phyloP scores from a whole-genome alignment of 2,113 vertebrate genomes.

The Oncorhynchus gorbuscha region DNA sequence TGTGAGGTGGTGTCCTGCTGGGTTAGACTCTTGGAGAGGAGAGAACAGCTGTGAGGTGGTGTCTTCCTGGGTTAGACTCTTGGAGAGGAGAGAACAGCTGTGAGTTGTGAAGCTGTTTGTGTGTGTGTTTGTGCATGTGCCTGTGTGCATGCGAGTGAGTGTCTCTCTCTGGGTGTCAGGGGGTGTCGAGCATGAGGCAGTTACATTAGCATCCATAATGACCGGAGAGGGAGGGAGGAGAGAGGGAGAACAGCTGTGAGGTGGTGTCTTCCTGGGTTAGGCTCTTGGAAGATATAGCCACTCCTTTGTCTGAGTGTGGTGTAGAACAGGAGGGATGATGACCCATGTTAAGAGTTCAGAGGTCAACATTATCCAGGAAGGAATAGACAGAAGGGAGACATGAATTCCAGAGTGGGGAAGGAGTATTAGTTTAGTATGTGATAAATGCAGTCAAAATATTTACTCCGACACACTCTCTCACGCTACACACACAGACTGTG shows the following conservation, averaged over 20 bases:
- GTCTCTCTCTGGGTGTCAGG: neutral
- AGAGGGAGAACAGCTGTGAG: no score
- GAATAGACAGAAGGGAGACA: neutral
- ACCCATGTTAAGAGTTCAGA: neutral
- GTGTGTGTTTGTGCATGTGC: neutral
- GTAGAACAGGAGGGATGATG: neutral
- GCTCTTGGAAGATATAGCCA: neutral
- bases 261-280: no score
- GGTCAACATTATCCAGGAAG: neutral
- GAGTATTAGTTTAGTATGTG: neutral
- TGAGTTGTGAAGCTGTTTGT: neutral
- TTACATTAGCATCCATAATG: constrained; percentile 14
- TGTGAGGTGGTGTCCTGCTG: no score
- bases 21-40: no score
- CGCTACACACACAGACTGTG: constrained; percentile 3
- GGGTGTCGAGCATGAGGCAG: constrained; percentile 32
- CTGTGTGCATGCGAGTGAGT: neutral
- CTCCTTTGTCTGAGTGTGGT: neutral
- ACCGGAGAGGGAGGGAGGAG: neutral
- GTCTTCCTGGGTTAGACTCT: no score
- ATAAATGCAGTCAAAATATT: neutral
- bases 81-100: no score
- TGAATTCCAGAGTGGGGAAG: neutral
- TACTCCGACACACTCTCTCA: neutral
- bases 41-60: no score